Evolutionary conservation across 2,888 invertebrate species (phyloP).

Genomic region (Cryptosula pallasiana): DNA sequence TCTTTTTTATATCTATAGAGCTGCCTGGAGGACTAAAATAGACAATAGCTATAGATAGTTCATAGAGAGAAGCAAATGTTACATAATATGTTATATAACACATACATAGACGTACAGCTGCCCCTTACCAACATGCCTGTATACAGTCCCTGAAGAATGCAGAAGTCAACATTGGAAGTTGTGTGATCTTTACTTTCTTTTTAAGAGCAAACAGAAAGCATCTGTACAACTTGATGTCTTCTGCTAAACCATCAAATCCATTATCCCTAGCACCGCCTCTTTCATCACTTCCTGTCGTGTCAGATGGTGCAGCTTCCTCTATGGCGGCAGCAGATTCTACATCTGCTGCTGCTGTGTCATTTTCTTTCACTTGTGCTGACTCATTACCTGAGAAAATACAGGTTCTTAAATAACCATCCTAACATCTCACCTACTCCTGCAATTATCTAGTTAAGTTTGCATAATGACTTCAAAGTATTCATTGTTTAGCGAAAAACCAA

Average conservation of each 20-base stretch:
- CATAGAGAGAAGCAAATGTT: no score
- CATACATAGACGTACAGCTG: background rate
- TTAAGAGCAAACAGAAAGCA: slow-evolving; percentile 77
- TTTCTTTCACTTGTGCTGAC: no score
- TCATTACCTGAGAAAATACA: no score
- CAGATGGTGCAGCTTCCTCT: slow-evolving; percentile 25
- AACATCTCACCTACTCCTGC: no score
- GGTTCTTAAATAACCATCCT: no score
- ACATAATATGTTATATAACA: no score
- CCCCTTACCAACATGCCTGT: slow-evolving; percentile 52
- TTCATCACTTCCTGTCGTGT: slow-evolving; percentile 23
- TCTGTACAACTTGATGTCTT: slow-evolving; percentile 69
- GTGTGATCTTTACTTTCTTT: slow-evolving; percentile 64
- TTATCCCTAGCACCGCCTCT: slow-evolving; percentile 40
- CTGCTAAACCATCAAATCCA: slow-evolving; percentile 46
- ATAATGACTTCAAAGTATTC: no score
- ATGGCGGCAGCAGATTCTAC: slow-evolving; percentile 23
- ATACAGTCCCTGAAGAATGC: slow-evolving; percentile 72
- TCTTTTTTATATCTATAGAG: slow-evolving; percentile 78
- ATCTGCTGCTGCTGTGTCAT: slow-evolving; percentile 20
- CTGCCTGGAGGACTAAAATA: slow-evolving; percentile 62
- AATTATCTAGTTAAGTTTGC: no score
- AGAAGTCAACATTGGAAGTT: slow-evolving; percentile 74
- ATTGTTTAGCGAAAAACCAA: no score
- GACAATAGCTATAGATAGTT: no score